Base-by-base conservation (phyloP, 2,797 vertebrate genomes). In the Syngnathus rostellatus region DNA sequence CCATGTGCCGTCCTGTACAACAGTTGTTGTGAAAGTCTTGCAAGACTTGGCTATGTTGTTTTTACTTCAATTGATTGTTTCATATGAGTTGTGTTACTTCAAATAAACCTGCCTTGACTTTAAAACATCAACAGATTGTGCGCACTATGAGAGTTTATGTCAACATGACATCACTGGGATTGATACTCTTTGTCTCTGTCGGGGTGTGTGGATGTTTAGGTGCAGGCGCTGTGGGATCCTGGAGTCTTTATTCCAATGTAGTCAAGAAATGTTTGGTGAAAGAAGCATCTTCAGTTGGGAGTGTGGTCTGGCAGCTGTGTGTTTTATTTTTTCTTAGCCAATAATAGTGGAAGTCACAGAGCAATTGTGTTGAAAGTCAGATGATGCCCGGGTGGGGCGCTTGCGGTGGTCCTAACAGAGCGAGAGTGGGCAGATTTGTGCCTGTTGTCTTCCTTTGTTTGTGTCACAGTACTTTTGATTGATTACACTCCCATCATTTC, bases 401-500 rank as follows among this genome's bases (percentile, higher is more conserved):
- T 57, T 69, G 81, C 48, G 62, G 41, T 90, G 92, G 90, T 88
- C 55, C 63, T 59, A 71, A 62, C 57, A 31, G 73, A 67, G 66
- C 51, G 53, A 5, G 67, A 62, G 86, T 68, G 66, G 70, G 77
- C 55, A 79, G 85, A 87, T 87, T 80, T 77, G 79, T 73, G 89
- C 86, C 89, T 89, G 89, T 89, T 90, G 88, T 91, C 88, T 83
- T 82, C 54, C 75, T 90, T 87, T 85, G 91, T 92, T 92, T 87
- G 74, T 93, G 92, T 91, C 92, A 87, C 83, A 9, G 6, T 74
- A 60, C 73, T 77, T 77, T 90, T 96, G 94, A 97, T 97, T 94
- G 93, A 97, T 95, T 90, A 89, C 89, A 88, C 91, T 93, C 88
- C 84, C 87, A 91, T 92, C 81, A 48, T 89, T 90, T 82, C 89